These are phyloP conservation scores for Pholis gunnellus DNA, from an alignment of 2,113 vertebrate genomes.

Conservation along the genomic window DNA sequence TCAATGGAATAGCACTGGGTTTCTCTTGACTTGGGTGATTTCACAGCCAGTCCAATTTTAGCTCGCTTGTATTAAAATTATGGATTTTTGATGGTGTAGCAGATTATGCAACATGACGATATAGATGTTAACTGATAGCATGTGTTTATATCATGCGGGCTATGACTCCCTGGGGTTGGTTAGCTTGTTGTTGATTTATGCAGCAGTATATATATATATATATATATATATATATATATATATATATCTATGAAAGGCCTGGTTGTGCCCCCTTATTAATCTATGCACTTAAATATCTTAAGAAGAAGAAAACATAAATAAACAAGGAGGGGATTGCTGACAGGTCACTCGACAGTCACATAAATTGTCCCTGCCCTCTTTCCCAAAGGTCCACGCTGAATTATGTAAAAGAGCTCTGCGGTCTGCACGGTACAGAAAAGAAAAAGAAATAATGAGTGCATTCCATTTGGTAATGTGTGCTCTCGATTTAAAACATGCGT, in stretches of 20 bases:
- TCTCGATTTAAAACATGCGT: background rate
- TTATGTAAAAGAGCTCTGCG: constrained; percentile 54
- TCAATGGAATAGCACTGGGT: background rate
- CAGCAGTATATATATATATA: constrained; percentile 20
- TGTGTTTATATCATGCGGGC: constrained; percentile 16
- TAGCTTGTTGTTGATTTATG: constrained; percentile 35
- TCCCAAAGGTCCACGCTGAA: constrained; percentile 58
- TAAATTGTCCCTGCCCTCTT: constrained; percentile 35
- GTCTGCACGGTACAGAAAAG: background rate
- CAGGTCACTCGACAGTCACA: constrained; percentile 14
- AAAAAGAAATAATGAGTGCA: background rate
- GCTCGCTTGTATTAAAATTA: background rate
- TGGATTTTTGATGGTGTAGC: background rate
- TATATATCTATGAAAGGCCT: background rate
- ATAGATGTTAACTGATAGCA: background rate
- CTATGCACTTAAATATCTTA: constrained; percentile 13
- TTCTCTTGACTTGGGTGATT: background rate
- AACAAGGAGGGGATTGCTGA: background rate
- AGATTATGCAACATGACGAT: background rate
- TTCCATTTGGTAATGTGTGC: background rate
- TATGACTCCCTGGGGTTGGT: constrained; percentile 19
- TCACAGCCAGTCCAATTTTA: background rate
- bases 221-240: background rate
- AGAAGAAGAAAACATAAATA: background rate
- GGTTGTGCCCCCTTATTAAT: constrained; percentile 12